These are phyloP conservation scores for Crotophaga sulcirostris DNA, from an alignment of 2,113 vertebrate genomes.

Conservation along the genomic window DNA sequence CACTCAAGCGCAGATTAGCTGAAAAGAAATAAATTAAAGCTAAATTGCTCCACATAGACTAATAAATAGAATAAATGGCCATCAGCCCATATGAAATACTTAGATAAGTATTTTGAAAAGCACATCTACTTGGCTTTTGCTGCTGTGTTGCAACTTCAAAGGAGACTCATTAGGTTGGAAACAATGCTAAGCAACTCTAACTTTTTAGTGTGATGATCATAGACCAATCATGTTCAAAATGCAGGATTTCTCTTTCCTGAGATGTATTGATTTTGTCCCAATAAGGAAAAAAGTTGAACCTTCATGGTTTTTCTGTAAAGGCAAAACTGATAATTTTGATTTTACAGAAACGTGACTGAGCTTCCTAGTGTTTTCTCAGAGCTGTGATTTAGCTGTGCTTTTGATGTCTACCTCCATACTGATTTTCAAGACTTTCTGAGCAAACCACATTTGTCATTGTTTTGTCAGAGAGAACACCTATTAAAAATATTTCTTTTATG, in stretches of 20 bases:
- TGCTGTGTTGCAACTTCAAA: neutral
- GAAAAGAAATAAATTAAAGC: neutral
- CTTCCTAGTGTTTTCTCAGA: neutral
- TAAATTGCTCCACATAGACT: neutral
- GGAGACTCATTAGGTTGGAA: neutral
- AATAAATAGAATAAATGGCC: conserved; percentile 4
- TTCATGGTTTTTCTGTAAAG: fast-evolving
- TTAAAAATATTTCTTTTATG: neutral
- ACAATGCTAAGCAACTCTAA: neutral
- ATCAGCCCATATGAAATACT: neutral
- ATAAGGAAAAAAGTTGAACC: neutral
- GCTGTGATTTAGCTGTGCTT: neutral
- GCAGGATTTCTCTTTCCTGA: neutral
- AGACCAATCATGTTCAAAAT: neutral
- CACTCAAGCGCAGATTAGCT: neutral
- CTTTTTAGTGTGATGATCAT: neutral
- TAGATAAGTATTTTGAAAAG: neutral
- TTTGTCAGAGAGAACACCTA: neutral
- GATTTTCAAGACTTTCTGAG: neutral
- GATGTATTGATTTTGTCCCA: neutral
- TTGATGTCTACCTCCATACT: neutral
- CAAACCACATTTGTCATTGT: neutral
- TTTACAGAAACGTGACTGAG: neutral
- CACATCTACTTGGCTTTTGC: neutral
- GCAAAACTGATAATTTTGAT: neutral